Evolutionary conservation across 1,140 invertebrate species (phyloP).

Genomic region (Trichonephila inaurata): DNA sequence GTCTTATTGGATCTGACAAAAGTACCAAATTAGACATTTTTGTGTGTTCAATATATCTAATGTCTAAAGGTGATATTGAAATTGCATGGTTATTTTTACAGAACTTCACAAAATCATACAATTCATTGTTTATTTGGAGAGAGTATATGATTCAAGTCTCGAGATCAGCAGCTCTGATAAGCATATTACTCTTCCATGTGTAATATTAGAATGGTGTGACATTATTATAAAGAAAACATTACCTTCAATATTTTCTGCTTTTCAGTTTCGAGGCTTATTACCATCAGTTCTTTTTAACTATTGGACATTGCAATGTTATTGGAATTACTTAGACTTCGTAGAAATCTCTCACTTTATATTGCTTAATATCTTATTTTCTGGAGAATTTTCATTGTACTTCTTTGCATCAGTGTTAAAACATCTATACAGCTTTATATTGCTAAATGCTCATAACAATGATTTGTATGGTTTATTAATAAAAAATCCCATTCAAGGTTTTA

Average conservation of each 20-base stretch:
- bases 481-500: slow-evolving; percentile 35
- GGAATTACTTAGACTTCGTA: slow-evolving; percentile 70
- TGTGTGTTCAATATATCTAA: slow-evolving; percentile 42
- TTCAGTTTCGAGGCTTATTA: slow-evolving; percentile 38
- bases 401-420: slow-evolving; percentile 66
- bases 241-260: slow-evolving; percentile 31
- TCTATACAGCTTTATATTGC: slow-evolving; percentile 34
- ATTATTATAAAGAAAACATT: slow-evolving; percentile 51
- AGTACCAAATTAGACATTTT: slow-evolving; percentile 59
- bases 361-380: slow-evolving; percentile 37
- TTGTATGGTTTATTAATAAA: background rate
- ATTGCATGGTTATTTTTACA: slow-evolving; percentile 17
- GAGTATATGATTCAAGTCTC: background rate
- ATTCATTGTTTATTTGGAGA: slow-evolving; percentile 59
- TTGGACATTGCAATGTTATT: slow-evolving; percentile 65
- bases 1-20: background rate
- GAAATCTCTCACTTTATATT: slow-evolving; percentile 60
- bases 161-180: background rate
- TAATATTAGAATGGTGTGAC: slow-evolving; percentile 53
- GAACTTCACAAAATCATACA: slow-evolving; percentile 21
- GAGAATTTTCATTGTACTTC: slow-evolving; percentile 62
- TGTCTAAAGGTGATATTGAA: slow-evolving; percentile 46
- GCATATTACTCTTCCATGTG: background rate
- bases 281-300: slow-evolving; percentile 63
- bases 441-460: slow-evolving; percentile 44